Conservation (phyloP, 2,888 invertebrate genomes). For the Cheilosia urbana region DNA sequence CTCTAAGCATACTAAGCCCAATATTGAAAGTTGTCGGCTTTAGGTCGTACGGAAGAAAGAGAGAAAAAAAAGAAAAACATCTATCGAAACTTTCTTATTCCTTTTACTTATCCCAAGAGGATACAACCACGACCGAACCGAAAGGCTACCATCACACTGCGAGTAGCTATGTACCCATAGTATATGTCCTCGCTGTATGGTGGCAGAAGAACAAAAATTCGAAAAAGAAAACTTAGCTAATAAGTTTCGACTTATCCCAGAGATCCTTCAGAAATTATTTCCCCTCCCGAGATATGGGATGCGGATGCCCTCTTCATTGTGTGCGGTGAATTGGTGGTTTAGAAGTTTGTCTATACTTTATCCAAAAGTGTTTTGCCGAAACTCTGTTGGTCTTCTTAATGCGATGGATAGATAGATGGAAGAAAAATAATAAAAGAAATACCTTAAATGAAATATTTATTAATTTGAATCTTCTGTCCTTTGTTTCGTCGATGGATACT, state of each 20-base stretch:
- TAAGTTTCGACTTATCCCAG: slow-evolving; percentile 64
- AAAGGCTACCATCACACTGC: slow-evolving; percentile 7
- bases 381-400: slow-evolving; percentile 5
- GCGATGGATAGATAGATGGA: background rate
- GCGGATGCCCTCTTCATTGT: slow-evolving; percentile 3
- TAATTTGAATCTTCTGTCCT: slow-evolving; percentile 38
- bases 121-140: slow-evolving; percentile 22
- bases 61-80: background rate
- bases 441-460: slow-evolving; percentile 45
- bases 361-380: slow-evolving; percentile 40
- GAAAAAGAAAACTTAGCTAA: slow-evolving; percentile 59
- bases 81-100: slow-evolving; percentile 67
- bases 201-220: slow-evolving; percentile 2
- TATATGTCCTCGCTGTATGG: background rate
- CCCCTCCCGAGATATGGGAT: background rate
- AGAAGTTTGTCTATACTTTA: slow-evolving; percentile 40
- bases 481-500: slow-evolving; percentile 14
- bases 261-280: slow-evolving; percentile 50
- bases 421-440: background rate
- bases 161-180: background rate
- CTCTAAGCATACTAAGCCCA: slow-evolving; percentile 25
- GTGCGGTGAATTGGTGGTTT: slow-evolving; percentile 46
- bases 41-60: slow-evolving; percentile 6
- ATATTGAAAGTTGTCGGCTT: slow-evolving; percentile 33
- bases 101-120: slow-evolving; percentile 58